Evolutionary conservation across 2,797 vertebrate species (phyloP).

Genomic region (Sebastes miniatus): DNA sequence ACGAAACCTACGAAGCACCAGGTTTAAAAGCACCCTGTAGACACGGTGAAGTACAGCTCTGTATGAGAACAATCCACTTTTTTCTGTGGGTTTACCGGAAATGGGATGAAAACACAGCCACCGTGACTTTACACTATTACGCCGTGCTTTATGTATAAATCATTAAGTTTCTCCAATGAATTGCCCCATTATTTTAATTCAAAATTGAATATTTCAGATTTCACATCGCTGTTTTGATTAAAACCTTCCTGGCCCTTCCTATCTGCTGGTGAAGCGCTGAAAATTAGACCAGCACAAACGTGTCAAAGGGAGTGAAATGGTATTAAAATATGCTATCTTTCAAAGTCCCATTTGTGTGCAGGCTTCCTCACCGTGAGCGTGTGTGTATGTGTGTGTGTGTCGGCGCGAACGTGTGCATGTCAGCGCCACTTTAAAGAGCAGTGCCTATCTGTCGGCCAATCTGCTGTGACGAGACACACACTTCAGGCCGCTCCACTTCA

Average conservation of each 20-base stretch:
- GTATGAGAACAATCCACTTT: constrained; percentile 33
- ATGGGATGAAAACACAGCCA: constrained; percentile 10
- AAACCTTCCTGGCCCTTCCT: constrained; percentile 48
- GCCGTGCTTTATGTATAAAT: constrained; percentile 35
- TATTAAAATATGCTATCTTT: constrained; percentile 76
- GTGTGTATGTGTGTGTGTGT: constrained; percentile 20
- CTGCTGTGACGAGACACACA: constrained; percentile 78
- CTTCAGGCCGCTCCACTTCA: constrained; percentile 81
- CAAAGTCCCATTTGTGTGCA: constrained; percentile 64
- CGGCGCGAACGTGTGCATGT: constrained; percentile 39
- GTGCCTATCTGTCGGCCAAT: constrained; percentile 80
- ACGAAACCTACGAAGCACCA: constrained; percentile 64
- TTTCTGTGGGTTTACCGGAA: constrained; percentile 39
- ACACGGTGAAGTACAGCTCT: constrained; percentile 24
- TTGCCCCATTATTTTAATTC: constrained; percentile 47
- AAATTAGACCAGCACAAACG: constrained; percentile 71
- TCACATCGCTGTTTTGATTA: constrained; percentile 57
- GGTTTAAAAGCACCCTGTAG: constrained; percentile 50
- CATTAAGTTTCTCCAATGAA: constrained; percentile 21
- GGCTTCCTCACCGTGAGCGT: constrained; percentile 11
- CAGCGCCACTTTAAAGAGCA: constrained; percentile 78
- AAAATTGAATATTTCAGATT: constrained; percentile 56
- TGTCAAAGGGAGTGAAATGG: constrained; percentile 69
- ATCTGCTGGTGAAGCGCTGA: constrained; percentile 49
- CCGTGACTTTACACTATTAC: neutral